Evolutionary conservation across 2,888 invertebrate species (phyloP), one percentile per base, ranked within the genome.

Genomic region (Lucinisca nassula): DNA sequence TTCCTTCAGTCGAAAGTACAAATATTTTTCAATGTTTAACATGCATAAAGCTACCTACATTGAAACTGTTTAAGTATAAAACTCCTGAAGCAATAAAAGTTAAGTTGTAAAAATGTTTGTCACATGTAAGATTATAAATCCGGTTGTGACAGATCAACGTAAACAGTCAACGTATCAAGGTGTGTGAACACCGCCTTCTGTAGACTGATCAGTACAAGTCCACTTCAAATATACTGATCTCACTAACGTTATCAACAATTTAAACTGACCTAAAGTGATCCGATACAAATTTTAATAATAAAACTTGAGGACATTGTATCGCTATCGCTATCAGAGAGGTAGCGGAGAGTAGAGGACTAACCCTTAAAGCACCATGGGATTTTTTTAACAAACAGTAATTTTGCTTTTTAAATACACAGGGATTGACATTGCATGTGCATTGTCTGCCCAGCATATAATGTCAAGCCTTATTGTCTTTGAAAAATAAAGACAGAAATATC

Each of bases 101-200:
- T 1, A 6, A 67, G 67, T 35, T 6, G 67, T 67, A 67, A 67
- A 67, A 67, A 14, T 35, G n/a, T 67, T 21, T 67, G 67, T 67
- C 67, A 67, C 67, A 14, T 14, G 67, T 67, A 67, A n/a, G 1
- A 30, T 35, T 67, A 67, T 45, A 45, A 35, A 12, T 35, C 67
- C 17, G 1, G 2, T 35, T 21, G 1, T 6, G 21, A 27, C 17
- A 3, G 30, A 67, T 67, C 67, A 67, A 67, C 14, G 67, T 67
- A 67, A 67, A 67, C 35, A 67, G 8, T 45, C 17, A 45, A 45
- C 45, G 17, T 67, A 67, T 32, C 32, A 67, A 67, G 67, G 67
- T 67, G 67, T 67, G 67, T 67, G 67, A 67, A 67, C 21, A 35
- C 67, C 12, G 21, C 67, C 67, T 32, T 32, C 67, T 67, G 67